Conservation (phyloP, 1,140 invertebrate species). For the Zaprionus ghesquierei region DNA sequence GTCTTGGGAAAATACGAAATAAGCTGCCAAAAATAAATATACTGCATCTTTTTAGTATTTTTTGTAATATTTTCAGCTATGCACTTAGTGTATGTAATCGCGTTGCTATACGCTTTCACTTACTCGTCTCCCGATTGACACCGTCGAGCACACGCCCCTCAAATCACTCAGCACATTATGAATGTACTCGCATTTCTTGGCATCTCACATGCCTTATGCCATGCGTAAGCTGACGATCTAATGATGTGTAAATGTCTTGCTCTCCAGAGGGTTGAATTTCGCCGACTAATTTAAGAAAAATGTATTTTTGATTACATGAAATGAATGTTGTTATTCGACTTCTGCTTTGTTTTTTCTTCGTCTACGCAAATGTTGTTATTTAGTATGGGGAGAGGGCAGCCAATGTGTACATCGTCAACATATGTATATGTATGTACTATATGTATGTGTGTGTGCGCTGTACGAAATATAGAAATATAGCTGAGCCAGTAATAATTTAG, state of each 20-base stretch:
- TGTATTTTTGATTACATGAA: constrained; percentile 55
- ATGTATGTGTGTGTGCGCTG: too few relatives aligned
- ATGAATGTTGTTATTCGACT: constrained; percentile 15
- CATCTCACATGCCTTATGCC: constrained; percentile 12
- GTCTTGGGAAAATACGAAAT: not conserved
- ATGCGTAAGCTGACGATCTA: constrained; percentile 35
- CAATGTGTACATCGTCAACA: constrained; percentile 4
- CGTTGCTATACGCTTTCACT: not conserved
- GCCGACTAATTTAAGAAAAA: constrained; percentile 43
- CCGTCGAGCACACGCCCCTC: not conserved
- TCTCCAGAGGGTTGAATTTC: constrained; percentile 16
- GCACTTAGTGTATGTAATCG: not conserved
- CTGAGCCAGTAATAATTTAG: constrained; percentile 52
- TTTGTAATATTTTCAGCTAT: not conserved
- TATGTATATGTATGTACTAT: too few relatives aligned
- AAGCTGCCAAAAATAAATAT: not conserved
- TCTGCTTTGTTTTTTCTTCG: not conserved
- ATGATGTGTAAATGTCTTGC: constrained; percentile 57
- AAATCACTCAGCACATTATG: constrained; percentile 19
- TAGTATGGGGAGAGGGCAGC: too few relatives aligned
- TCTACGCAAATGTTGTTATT: constrained; percentile 25
- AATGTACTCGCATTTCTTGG: constrained; percentile 13
- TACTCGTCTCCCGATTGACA: too few relatives aligned
- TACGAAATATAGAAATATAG: constrained; percentile 33
- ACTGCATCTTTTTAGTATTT: not conserved